Evolutionary conservation across 2,888 invertebrate genomes (phyloP).

Genomic region (Autographa gamma): DNA sequence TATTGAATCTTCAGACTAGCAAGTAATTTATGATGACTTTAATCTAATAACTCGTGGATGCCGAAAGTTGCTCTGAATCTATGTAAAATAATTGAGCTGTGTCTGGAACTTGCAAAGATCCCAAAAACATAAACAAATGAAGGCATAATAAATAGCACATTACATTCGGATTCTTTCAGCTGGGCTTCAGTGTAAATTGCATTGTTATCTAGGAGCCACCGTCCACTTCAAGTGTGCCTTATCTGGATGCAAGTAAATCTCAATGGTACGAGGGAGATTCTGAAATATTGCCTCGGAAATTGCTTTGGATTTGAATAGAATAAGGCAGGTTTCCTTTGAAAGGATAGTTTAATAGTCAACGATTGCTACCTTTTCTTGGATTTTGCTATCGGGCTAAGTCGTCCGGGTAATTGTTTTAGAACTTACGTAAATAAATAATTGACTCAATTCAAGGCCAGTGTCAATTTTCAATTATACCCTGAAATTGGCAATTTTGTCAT

Average conservation of each 20-base stretch:
- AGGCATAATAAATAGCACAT: constrained; percentile 8
- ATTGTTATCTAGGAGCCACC: constrained; percentile 75
- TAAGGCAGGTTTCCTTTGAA: constrained; percentile 57
- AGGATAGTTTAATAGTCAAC: constrained; percentile 57
- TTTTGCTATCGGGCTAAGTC: constrained; percentile 7
- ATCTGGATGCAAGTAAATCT: constrained; percentile 78
- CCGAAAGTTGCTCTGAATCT: too few relatives aligned
- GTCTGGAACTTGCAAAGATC: background rate
- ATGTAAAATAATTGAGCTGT: background rate
- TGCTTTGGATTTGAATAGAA: constrained; percentile 65
- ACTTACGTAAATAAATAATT: constrained; percentile 6
- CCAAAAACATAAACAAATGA: background rate
- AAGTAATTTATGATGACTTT: too few relatives aligned
- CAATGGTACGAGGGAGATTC: constrained; percentile 64
- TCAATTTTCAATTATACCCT: too few relatives aligned
- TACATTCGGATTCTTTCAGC: constrained; percentile 51
- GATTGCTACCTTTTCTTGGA: constrained; percentile 40
- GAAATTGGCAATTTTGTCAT: background rate
- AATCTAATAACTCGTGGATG: too few relatives aligned
- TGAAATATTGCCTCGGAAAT: constrained; percentile 75
- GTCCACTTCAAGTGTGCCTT: constrained; percentile 70
- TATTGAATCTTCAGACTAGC: too few relatives aligned
- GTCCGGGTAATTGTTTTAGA: constrained; percentile 2
- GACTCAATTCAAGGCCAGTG: background rate
- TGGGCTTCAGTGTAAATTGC: constrained; percentile 74